phyloP scores from a whole-genome alignment of 1,140 invertebrate genomes.

The Bombus breviceps region DNA sequence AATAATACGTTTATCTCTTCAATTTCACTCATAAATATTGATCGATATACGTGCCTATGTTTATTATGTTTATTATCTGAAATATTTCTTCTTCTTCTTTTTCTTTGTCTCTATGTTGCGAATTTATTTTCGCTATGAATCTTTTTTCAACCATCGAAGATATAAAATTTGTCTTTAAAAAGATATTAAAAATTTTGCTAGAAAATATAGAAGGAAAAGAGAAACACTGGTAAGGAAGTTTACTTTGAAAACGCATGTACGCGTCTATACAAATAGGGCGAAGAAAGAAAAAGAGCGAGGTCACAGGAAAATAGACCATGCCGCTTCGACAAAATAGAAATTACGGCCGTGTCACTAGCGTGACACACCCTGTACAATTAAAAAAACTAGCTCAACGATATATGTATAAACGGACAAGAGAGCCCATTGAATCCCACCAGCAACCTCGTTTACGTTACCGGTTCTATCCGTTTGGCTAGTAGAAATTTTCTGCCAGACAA shows the following conservation, averaged over 20 bases:
- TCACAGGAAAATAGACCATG: not conserved
- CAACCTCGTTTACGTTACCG: not conserved
- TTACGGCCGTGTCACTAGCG: not conserved
- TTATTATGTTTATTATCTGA: too few species aligned
- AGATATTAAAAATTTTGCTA: rapidly evolving
- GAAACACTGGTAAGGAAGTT: not conserved
- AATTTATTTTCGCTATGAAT: not conserved
- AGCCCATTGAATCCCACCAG: not conserved
- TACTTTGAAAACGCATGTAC: not conserved
- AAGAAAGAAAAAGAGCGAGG: not conserved
- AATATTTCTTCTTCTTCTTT: too few species aligned
- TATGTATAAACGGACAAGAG: not conserved
- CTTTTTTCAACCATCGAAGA: not conserved
- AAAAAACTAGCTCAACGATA: not conserved
- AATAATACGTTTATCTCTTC: too few species aligned
- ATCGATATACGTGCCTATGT: not conserved
- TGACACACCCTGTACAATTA: not conserved
- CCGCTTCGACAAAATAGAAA: not conserved
- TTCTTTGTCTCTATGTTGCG: too few species aligned
- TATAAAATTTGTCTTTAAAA: not conserved
- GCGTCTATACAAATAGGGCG: not conserved
- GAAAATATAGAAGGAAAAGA: not conserved
- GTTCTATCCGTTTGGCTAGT: not conserved
- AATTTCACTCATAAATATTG: not conserved
- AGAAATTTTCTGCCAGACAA: not conserved